Evolutionary conservation across 1,140 invertebrate genomes (phyloP), one percentile per base, ranked within the genome.

Genomic region (Globodera ellingtonae): DNA sequence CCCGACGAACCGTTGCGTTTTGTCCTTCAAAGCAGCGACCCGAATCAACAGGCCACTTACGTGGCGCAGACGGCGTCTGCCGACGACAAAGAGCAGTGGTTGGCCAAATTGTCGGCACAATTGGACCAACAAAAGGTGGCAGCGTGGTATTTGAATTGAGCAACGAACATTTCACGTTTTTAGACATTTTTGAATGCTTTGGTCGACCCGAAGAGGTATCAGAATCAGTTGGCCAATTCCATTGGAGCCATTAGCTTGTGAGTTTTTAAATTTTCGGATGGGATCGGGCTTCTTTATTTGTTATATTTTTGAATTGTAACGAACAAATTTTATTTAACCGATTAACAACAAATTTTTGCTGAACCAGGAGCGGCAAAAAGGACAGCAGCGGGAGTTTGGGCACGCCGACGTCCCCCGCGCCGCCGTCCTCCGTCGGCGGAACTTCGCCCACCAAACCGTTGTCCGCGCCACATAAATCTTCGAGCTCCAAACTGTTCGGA

Each of bases 31-130:
- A 87, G 83, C 56, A 89, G 81, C 72, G 87, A 88, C 71, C 84
- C 87, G 13, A 79, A 80, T 24, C 84, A 87, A 62, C 87, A 82
- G 52, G 79, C 79, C n/a, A 78, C 75, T 24, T 88, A 88, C 75
- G 70, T 88, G 15, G 83, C 82, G n/a, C 86, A 89, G 78, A 82
- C 86, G 9, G 65, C 67, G 21, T 76, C 80, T 35, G 67, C 75
- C 13, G 87, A 88, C n/a, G 86, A 88, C 52, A 88, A 88, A 79
- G 82, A 89, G 62, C 72, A 89, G 71, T 88, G 88, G 88, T 72
- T 88, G 65, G 44, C 48, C 62, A 85, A 87, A 69, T 75, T 88
- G 21, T 81, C 78, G 13, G 79, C 84, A n/a, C 86, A 83, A 76
- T 69, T 88, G 13, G 87, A 88, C 79, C 86, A 88, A 74, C 87